phyloP scores from a whole-genome alignment of 1,140 invertebrate species.

The Plutomurus gul region DNA sequence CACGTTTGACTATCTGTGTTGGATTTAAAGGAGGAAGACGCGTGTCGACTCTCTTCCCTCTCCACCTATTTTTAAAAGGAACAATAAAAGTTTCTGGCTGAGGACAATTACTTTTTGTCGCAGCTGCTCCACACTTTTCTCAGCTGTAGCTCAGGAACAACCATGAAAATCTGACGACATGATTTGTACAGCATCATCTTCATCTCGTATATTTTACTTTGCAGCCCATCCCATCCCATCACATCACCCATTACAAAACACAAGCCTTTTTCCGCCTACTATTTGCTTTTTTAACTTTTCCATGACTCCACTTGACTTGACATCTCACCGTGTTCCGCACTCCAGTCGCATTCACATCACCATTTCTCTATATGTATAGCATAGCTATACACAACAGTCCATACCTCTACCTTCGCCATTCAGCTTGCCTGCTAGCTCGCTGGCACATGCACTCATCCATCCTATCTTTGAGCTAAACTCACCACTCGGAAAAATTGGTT shows the following conservation, averaged over 20 bases:
- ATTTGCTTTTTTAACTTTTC: conserved; percentile 26
- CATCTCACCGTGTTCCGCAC: neutral
- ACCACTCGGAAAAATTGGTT: conserved; percentile 28
- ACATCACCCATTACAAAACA: neutral
- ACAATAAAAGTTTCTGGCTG: conserved; percentile 33
- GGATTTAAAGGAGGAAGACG: neutral
- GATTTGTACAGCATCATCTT: conserved; percentile 33
- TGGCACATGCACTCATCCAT: neutral
- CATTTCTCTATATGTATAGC: neutral
- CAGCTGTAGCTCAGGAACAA: neutral
- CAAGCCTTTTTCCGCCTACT: neutral
- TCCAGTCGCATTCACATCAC: neutral
- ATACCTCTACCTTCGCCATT: too few relatives aligned
- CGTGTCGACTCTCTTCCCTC: too few relatives aligned
- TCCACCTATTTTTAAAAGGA: conserved; percentile 34
- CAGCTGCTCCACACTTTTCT: conserved; percentile 21
- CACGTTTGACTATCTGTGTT: neutral
- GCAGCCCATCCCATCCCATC: neutral
- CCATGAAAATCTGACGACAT: conserved; percentile 30
- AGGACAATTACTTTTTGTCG: conserved; percentile 34
- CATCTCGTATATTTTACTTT: conserved; percentile 8
- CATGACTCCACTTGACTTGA: conserved; percentile 18
- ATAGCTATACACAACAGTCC: neutral
- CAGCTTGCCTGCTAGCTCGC: too few relatives aligned
- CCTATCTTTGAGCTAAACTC: neutral